These are phyloP conservation scores for Drosophila aldrichi DNA, from an alignment of 2,888 invertebrate species.

Conservation along the genomic window DNA sequence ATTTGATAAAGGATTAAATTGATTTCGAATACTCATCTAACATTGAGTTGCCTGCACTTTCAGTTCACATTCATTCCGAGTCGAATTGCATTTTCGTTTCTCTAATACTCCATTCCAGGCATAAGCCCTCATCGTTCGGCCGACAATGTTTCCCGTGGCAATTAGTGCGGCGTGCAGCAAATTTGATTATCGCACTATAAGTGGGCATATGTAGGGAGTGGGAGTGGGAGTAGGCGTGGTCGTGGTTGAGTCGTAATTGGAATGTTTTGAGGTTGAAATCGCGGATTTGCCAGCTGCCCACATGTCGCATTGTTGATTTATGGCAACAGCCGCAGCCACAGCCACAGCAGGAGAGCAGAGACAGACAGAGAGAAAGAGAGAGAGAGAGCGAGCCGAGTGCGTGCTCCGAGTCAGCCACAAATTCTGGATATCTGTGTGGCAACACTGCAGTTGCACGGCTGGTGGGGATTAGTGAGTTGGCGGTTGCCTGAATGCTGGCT, in stretches of 20 bases:
- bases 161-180: slow-evolving; percentile 38
- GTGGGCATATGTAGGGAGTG: background rate
- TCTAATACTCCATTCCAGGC: background rate
- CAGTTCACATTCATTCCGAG: background rate
- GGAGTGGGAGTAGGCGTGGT: background rate
- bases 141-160: slow-evolving; percentile 30
- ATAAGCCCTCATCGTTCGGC: background rate
- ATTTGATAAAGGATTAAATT: background rate
- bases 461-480: slow-evolving; percentile 7
- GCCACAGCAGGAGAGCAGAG: background rate
- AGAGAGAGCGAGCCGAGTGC: slow-evolving; percentile 9
- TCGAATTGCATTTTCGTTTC: background rate
- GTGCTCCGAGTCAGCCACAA: slow-evolving; percentile 20
- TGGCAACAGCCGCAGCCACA: slow-evolving; percentile 17
- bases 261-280: slow-evolving; percentile 59
- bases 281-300: slow-evolving; percentile 44
- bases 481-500: slow-evolving; percentile 18
- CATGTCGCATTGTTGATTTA: slow-evolving; percentile 71
- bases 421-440: slow-evolving; percentile 15
- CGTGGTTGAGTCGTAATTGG: slow-evolving; percentile 53
- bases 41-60: background rate
- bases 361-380: slow-evolving; percentile 1
- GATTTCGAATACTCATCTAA: background rate
- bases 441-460: slow-evolving; percentile 18
- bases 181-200: slow-evolving; percentile 42